Conservation (phyloP, 1,140 invertebrate species). For the Drosophila trapezifrons region DNA sequence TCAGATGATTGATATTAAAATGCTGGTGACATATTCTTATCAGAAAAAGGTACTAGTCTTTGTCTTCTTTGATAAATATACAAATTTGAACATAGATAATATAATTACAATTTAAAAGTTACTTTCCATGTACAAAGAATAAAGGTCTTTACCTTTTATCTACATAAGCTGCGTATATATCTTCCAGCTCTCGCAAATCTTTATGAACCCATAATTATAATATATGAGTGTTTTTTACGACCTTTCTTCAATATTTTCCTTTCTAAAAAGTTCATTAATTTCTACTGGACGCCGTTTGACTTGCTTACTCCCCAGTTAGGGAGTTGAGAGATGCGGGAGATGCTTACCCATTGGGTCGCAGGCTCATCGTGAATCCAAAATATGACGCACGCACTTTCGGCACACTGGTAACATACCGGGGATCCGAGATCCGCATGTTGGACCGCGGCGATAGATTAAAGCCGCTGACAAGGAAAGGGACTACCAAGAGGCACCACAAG, state of each 20-base stretch:
- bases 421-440: slow-evolving; percentile 72
- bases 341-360: slow-evolving; percentile 77
- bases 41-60: no score
- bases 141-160: no score
- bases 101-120: no score
- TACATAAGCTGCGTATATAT: no score
- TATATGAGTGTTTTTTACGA: slow-evolving; percentile 15
- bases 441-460: slow-evolving; percentile 81
- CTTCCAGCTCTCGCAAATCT: slow-evolving; percentile 13
- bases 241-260: slow-evolving; percentile 14
- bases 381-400: slow-evolving; percentile 81
- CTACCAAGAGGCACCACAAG: slow-evolving; percentile 11
- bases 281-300: no score
- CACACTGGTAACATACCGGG: slow-evolving; percentile 61
- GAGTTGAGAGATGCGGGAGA: slow-evolving; percentile 40
- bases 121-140: no score
- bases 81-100: no score
- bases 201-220: slow-evolving; percentile 8
- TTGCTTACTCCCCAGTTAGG: slow-evolving; percentile 50
- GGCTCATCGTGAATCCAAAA: slow-evolving; percentile 77
- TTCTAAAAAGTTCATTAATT: slow-evolving; percentile 61
- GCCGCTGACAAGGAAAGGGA: slow-evolving; percentile 4
- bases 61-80: background rate
- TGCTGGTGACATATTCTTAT: background rate
- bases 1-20: background rate